Conservation (phyloP, 2,113 vertebrate species). For the Echinops telfairi region DNA sequence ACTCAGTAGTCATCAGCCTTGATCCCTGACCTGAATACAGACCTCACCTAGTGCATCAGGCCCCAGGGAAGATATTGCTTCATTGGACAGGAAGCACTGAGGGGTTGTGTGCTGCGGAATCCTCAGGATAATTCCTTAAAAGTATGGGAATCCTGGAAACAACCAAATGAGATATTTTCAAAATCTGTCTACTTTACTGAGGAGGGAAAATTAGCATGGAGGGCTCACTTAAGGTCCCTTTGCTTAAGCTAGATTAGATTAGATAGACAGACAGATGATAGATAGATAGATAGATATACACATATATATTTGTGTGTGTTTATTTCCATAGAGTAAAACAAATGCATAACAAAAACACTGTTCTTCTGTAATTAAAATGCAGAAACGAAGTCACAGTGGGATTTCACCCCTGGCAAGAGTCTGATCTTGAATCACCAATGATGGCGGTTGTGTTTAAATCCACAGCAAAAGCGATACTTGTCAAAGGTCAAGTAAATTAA, state of each 20-base stretch:
- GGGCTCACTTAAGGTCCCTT: not conserved
- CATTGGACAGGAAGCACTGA: no score
- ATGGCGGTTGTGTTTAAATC: not conserved
- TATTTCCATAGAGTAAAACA: not conserved
- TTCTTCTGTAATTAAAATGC: not conserved
- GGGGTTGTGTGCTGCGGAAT: accelerated
- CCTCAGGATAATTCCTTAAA: not conserved
- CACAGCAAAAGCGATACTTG: not conserved
- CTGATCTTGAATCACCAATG: not conserved
- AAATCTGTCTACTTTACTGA: not conserved
- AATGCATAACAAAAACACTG: not conserved
- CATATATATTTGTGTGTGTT: not conserved
- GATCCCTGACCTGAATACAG: accelerated
- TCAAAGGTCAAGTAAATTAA: accelerated
- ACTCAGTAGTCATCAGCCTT: accelerated
- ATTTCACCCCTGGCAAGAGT: not conserved
- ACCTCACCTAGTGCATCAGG: accelerated
- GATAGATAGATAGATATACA: no score
- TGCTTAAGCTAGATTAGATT: not conserved
- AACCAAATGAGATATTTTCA: not conserved
- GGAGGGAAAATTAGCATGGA: not conserved
- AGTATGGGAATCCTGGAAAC: not conserved
- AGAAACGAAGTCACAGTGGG: not conserved
- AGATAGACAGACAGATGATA: not conserved
- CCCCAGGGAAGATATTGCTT: accelerated